These are phyloP conservation scores for Axea sp. DNA, from an alignment of 2,888 invertebrate species.

Conservation along the genomic window DNA sequence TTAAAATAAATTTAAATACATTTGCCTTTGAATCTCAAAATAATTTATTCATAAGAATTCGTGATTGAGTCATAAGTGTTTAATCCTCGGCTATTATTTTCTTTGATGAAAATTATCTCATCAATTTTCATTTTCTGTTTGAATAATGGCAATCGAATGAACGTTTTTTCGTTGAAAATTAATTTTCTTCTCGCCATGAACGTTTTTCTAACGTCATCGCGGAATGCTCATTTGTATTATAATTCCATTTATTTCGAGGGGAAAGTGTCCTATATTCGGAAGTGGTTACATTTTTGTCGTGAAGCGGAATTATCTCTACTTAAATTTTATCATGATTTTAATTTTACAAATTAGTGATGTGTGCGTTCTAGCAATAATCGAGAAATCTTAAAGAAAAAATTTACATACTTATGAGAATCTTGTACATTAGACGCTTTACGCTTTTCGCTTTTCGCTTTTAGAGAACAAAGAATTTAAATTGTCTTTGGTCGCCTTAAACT, in stretches of 20 bases:
- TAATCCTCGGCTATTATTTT: too few relatives aligned
- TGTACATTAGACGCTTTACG: too few relatives aligned
- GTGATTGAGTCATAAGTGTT: too few relatives aligned
- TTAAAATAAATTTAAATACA: constrained; percentile 24
- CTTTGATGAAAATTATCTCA: too few relatives aligned
- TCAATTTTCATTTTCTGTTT: too few relatives aligned
- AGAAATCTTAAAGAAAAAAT: too few relatives aligned
- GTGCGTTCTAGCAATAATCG: too few relatives aligned
- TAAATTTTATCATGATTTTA: constrained; percentile 9
- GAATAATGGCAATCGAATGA: constrained; percentile 22
- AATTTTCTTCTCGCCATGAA: constrained; percentile 27
- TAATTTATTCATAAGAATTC: constrained; percentile 6
- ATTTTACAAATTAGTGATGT: too few relatives aligned
- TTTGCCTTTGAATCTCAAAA: background rate
- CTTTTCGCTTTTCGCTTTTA: too few relatives aligned
- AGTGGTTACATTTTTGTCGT: constrained; percentile 23
- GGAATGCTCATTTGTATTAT: constrained; percentile 30
- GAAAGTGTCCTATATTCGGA: constrained; percentile 50
- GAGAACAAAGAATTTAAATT: too few relatives aligned
- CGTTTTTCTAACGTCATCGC: constrained; percentile 12
- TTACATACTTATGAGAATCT: too few relatives aligned
- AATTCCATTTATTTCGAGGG: constrained; percentile 34
- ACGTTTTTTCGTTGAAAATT: constrained; percentile 21
- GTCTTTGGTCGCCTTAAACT: too few relatives aligned
- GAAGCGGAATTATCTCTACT: constrained; percentile 8